Base-by-base conservation (phyloP, 2,113 vertebrate species). In the Equus przewalskii region DNA sequence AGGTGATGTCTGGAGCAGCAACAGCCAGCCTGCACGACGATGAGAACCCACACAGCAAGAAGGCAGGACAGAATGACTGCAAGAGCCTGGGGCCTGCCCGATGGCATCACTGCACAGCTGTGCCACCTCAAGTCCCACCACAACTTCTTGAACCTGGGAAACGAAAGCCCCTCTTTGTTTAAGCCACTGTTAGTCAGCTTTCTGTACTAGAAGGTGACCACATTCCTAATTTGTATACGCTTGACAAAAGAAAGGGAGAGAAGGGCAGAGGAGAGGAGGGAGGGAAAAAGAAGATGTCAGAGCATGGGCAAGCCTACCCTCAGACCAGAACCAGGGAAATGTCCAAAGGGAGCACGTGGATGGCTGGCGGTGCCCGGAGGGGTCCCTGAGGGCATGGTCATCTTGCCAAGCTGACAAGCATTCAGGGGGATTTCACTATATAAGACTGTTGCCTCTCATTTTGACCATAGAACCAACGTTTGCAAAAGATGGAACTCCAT, bases 101-200 rank as follows among this genome's bases (percentile, higher is more conserved):
- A 60, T 0, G 19, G 78, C 44, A 1, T 19, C 41, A 14, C 26
- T 4, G 1, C 4, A 0, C 21, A 44, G 44, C 3, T 18, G 5
- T 26, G 51, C 16, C 80, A 21, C 49, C 16, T 2, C 16, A 21
- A 36, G 46, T 33, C 14, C 46, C 33, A 10, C n/a, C 8, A 2
- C 0, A 5, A 72, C 95, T 76, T 62, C 65, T 5, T 46, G 21
- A 15, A 49, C 58, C 80, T 56, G 76, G 56, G 19, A 73, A 84
- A 41, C 21, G 33, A 5, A 79, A 80, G 26, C 56, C 30, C 18
- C 26, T 60, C 78, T 78, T 26, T 70, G n/a, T 78, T 78, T 36
- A 84, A 70, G 87, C 24, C 82, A 19, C n/a, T 1, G 7, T 5
- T 33, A 19, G 36, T 5, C 65, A 80, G 75, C 72, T 28, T 70